phyloP scores from a whole-genome alignment of 2,888 invertebrate genomes.

The Nycteola revayana region DNA sequence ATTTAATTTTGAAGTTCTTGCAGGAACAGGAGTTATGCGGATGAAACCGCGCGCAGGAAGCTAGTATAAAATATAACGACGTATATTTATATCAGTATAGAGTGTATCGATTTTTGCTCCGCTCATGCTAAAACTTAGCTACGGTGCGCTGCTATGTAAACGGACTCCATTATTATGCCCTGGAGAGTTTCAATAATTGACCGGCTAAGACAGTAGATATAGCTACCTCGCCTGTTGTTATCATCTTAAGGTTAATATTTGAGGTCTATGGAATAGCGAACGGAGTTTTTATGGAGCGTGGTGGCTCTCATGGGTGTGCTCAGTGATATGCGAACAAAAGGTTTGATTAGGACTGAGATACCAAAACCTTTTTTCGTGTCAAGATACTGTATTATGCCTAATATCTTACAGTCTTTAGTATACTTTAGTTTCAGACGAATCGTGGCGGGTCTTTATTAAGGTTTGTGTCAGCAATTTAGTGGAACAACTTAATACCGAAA shows the following conservation, averaged over 20 bases:
- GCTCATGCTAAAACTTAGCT: no score
- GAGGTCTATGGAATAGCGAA: slow-evolving; percentile 12
- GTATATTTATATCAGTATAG: no score
- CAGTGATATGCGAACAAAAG: slow-evolving; percentile 2
- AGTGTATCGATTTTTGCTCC: no score
- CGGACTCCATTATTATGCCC: slow-evolving; percentile 20
- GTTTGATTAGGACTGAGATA: slow-evolving; percentile 27
- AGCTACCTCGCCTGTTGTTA: slow-evolving; percentile 5
- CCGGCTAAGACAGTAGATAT: slow-evolving; percentile 7
- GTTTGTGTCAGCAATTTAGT: neutral
- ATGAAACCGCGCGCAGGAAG: no score
- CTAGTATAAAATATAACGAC: no score
- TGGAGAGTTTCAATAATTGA: slow-evolving; percentile 29
- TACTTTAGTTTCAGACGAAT: no score
- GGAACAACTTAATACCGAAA: neutral
- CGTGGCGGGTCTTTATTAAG: neutral
- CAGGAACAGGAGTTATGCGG: no score
- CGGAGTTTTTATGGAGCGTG: slow-evolving; percentile 27
- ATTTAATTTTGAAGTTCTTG: no score
- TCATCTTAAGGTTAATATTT: slow-evolving; percentile 18
- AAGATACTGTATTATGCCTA: slow-evolving; percentile 3
- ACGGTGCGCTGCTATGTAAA: slow-evolving; percentile 23
- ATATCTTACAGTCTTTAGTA: no score
- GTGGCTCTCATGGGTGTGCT: slow-evolving; percentile 16
- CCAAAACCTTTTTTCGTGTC: slow-evolving; percentile 17